A percentile compares a stretch with the other conserved stretches of the same genome.
These are phyloP conservation scores for Ylistrum balloti DNA, from an alignment of 1,140 invertebrate genomes.

Conservation along the genomic window DNA sequence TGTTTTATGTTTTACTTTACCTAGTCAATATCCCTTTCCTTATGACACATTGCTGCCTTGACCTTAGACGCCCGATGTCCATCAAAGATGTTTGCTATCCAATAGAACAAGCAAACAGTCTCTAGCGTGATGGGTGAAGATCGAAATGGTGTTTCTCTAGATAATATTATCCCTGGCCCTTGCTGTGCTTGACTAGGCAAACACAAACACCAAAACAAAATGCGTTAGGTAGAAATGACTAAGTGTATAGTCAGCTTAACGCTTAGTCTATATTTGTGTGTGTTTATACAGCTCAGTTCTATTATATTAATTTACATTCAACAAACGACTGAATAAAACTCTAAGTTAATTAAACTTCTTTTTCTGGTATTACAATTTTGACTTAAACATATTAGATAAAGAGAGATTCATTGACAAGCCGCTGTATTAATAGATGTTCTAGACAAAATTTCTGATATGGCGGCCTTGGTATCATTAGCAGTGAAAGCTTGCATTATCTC, in stretches of 20 bases:
- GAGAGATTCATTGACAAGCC: too few relatives aligned
- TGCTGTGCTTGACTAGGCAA: neutral
- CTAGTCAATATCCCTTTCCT: neutral
- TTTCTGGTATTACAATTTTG: too few relatives aligned
- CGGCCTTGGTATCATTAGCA: too few relatives aligned
- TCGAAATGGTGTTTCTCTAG: neutral
- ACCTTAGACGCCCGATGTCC: neutral
- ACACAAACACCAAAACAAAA: neutral
- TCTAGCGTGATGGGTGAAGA: neutral
- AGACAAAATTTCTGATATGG: too few relatives aligned
- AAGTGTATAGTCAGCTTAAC: neutral
- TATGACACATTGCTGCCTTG: neutral
- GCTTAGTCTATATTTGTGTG: neutral
- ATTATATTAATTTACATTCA: too few relatives aligned
- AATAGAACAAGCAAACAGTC: slow-evolving; percentile 9
- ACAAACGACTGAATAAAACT: too few relatives aligned
- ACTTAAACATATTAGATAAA: too few relatives aligned
- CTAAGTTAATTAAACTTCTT: too few relatives aligned
- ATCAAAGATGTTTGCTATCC: neutral
- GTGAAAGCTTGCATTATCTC: too few relatives aligned
- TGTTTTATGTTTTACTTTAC: neutral
- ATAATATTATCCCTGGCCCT: slow-evolving; percentile 12
- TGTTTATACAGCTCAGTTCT: too few relatives aligned
- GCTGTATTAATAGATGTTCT: too few relatives aligned
- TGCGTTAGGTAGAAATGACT: neutral